Base-by-base conservation (phyloP, 2,113 vertebrate species). In the Paraplagusia blochii region DNA sequence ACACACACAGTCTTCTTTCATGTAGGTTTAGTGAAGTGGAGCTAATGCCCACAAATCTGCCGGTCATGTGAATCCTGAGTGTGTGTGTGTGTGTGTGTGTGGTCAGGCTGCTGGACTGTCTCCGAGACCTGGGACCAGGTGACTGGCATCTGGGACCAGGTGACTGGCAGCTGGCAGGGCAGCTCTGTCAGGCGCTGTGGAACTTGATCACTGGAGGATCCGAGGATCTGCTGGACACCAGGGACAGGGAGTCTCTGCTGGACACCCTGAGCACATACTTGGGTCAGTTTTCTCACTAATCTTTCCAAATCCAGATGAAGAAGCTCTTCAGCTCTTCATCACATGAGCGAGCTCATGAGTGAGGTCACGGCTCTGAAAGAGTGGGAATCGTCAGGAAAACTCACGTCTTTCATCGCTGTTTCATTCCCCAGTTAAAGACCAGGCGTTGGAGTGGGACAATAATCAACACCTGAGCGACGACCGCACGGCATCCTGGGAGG, bases 171-270 rank as follows among this genome's bases (percentile, higher is more conserved):
- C 82, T 99, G 79, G 93, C 93, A 8, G 89, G 91, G 50, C 85
- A 96, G 82, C 84, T 93, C 46, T 99, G 96, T 88, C 95, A 95
- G 88, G 94, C 93, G 1, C 58, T 98, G 63, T 98, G 95, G 95
- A 99, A 99, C 88, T 88, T 92, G 80, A 94, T 87, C 47, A 77
- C 85, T 11, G 46, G 57, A 51, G 0, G 66, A 38, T 44, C 63
- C 0, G 71, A 70, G 35, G 43, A 36, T 36, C 57, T 85, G 66
- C 88, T 95, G 19, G 88, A 89, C 50, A 50, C 71, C 0, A 74
- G 88, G 63, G 87, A 90, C 22, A 72, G 81, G 3, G 22, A 67
- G 33, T 70, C 43, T 0, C 88, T 98, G 58, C 68, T 93, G 42
- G 8, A 77, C 47, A 84, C 94, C 57, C 88, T 98, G n/a, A 47